A percentile compares a stretch with the other conserved stretches of the same genome.
Evolutionary conservation across 2,113 vertebrate species (phyloP).

Genomic region (Bambusicola thoracicus): DNA sequence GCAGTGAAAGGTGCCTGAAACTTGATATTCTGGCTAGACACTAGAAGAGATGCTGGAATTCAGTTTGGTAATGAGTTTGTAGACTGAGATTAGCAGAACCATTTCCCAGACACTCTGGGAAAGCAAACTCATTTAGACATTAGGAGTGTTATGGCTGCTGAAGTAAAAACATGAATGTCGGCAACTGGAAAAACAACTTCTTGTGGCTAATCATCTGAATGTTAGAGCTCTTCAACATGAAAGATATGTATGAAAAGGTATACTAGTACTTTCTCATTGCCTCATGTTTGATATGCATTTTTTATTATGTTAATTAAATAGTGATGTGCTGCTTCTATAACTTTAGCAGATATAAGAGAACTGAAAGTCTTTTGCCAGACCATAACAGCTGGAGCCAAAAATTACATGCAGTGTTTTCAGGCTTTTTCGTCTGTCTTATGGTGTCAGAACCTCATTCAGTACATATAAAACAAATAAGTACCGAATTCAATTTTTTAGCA

Average conservation of each 20-base stretch:
- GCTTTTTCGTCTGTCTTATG: not conserved
- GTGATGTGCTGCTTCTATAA: not conserved
- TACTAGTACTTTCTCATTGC: not conserved
- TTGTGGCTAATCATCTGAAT: not conserved
- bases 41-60: slow-evolving; percentile 63
- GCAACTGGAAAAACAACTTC: slow-evolving; percentile 43
- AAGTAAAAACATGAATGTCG: slow-evolving; percentile 21
- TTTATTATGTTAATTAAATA: not conserved
- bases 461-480: not conserved
- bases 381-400: not conserved
- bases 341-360: not conserved
- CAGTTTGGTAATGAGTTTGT: slow-evolving; percentile 58
- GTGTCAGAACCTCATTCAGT: not conserved
- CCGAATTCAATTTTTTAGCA: not conserved
- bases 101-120: slow-evolving; percentile 62
- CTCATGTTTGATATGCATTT: not conserved
- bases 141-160: slow-evolving; percentile 59
- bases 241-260: not conserved
- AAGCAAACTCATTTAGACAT: slow-evolving; percentile 47
- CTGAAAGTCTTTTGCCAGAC: not conserved
- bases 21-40: slow-evolving; percentile 67
- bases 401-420: not conserved
- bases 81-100: slow-evolving; percentile 55
- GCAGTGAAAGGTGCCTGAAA: slow-evolving; percentile 70
- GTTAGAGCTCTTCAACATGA: not conserved